A percentile compares a stretch with the other conserved stretches of the same genome.
phyloP scores from a whole-genome alignment of 2,113 vertebrate species.

The Theropithecus gelada region DNA sequence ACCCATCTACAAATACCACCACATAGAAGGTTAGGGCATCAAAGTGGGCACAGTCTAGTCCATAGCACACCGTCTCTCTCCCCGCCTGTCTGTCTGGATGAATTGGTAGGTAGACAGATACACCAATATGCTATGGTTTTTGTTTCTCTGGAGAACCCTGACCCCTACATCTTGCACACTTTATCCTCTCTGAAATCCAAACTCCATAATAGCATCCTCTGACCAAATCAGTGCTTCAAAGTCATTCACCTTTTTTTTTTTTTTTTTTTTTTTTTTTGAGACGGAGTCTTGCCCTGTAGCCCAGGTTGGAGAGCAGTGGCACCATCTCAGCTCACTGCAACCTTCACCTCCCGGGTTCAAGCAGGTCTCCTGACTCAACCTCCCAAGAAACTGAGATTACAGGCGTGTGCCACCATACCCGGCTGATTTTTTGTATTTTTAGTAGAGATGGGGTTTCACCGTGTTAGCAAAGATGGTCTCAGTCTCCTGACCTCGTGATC shows the following conservation, averaged over 20 bases:
- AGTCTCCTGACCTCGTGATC: too few relatives aligned
- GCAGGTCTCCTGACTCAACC: too few relatives aligned
- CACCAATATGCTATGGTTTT: background rate
- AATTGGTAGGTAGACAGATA: background rate
- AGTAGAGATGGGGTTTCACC: too few relatives aligned
- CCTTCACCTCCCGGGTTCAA: too few relatives aligned
- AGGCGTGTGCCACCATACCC: rapidly evolving
- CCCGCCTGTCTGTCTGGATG: too few relatives aligned
- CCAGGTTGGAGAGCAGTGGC: too few relatives aligned
- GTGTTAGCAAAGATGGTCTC: too few relatives aligned
- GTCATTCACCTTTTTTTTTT: background rate
- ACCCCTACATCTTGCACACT: background rate
- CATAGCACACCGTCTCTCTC: background rate
- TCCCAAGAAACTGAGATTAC: too few relatives aligned
- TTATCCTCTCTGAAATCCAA: background rate
- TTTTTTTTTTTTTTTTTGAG: too few relatives aligned
- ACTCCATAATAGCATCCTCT: background rate
- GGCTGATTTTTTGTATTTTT: too few relatives aligned
- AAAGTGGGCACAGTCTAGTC: background rate
- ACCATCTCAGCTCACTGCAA: too few relatives aligned
- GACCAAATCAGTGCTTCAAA: background rate
- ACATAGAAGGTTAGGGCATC: background rate
- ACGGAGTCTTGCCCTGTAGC: too few relatives aligned
- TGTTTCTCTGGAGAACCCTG: background rate
- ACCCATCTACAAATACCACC: background rate